Evolutionary conservation across 2,888 invertebrate species (phyloP).

Genomic region (Callyntrura guangdongensis): DNA sequence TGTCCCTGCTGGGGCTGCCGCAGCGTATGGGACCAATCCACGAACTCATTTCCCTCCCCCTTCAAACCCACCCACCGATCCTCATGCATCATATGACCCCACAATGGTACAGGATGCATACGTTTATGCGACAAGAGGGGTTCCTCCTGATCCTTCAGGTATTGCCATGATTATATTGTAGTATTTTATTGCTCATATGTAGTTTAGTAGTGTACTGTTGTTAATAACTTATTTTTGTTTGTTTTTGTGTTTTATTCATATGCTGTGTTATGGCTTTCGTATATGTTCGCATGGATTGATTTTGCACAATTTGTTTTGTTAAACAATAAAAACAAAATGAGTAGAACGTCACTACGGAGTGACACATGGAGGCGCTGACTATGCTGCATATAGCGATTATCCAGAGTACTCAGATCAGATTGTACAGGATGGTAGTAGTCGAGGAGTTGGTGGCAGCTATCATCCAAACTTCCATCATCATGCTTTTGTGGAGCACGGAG

Average conservation of each 20-base stretch:
- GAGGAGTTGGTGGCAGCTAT: constrained; percentile 83
- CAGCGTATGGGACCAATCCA: constrained; percentile 84
- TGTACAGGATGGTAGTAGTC: constrained; percentile 63
- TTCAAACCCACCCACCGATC: constrained; percentile 78
- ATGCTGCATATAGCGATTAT: constrained; percentile 87
- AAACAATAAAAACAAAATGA: background rate
- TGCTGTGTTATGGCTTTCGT: constrained; percentile 41
- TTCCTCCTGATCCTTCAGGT: constrained; percentile 84
- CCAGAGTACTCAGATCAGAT: constrained; percentile 80
- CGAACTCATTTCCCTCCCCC: constrained; percentile 84
- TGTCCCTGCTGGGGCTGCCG: constrained; percentile 80
- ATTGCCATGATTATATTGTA: background rate
- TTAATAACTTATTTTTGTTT: constrained; percentile 47
- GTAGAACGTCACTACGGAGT: constrained; percentile 72
- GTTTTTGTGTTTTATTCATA: constrained; percentile 58
- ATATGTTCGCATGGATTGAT: constrained; percentile 56
- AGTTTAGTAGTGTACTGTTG: constrained; percentile 24
- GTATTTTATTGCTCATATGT: background rate
- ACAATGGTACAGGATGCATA: constrained; percentile 83
- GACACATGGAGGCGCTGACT: constrained; percentile 74
- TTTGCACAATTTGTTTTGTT: constrained; percentile 56
- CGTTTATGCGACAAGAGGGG: constrained; percentile 82
- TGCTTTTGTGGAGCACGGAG: constrained; percentile 86
- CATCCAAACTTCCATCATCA: constrained; percentile 85
- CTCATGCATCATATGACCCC: constrained; percentile 80